Evolutionary conservation across 2,113 vertebrate genomes (phyloP), one percentile per base, ranked within the genome.

Genomic region (Uropsilus gracilis): DNA sequence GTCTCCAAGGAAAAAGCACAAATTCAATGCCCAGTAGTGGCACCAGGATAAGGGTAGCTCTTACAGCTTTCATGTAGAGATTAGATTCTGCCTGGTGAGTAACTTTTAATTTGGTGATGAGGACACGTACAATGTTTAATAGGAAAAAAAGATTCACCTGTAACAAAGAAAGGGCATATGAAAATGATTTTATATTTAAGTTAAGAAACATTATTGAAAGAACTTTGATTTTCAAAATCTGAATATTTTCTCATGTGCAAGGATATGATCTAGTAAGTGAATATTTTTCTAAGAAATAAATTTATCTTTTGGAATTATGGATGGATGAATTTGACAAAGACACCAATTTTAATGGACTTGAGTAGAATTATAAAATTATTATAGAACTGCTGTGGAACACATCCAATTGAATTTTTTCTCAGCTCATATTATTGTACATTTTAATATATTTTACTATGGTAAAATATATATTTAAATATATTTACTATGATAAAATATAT

Each of bases 21-120:
- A 99, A 99, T 95, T 99, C 99, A 61, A 99, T 99, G 81, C 99
- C 99, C 14, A 99, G 98, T 0, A 99, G 98, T 0, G 99, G 99
- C 0, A 99, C 99, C 53, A 99, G 98, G 78, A 99, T 99, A 64
- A 99, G 99, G 0, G 99, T 99, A 17, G 99, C 99, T 83, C 99
- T 98, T 77, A 99, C 99, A 0, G 99, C 99, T 93, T 99, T 99
- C 99, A 99, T 99, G 98, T 99, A 99, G 26, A 99, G 99, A 88
- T 99, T 99, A 28, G 99, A 99, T 96, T 99, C 99, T 0, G 99
- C 99, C 87, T 99, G 99, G 97, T 99, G 99, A 2, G 99, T 99
- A 84, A 99, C 99, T 89, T 99, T 99, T 95, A 99, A 98, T 95
- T 99, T 99, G 84, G 99, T 99, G 97, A 99, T 99, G 86, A 99